Conservation (phyloP, 2,888 invertebrate species). For the Girardia tigrina region DNA sequence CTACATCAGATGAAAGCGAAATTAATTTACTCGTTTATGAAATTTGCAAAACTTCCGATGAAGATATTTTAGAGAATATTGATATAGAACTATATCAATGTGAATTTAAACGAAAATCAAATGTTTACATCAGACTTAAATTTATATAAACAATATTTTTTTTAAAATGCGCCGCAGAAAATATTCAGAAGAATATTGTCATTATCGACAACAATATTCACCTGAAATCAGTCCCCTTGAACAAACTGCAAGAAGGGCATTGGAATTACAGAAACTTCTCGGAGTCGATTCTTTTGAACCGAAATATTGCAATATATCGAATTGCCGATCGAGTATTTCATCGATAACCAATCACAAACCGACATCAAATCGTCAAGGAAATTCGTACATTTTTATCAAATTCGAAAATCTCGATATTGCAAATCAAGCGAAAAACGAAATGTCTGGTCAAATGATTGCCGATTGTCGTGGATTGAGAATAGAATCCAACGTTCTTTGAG, state of each 20-base stretch:
- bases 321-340: no score
- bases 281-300: constrained; percentile 19
- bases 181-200: constrained; percentile 2
- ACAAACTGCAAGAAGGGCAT: not conserved
- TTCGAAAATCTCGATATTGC: constrained; percentile 74
- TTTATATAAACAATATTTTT: constrained; percentile 17
- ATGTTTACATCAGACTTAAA: constrained; percentile 8
- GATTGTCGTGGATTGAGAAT: no score
- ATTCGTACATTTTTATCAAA: constrained; percentile 89
- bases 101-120: no score
- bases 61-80: not conserved
- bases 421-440: constrained; percentile 79
- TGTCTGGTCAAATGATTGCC: constrained; percentile 89
- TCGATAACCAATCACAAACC: constrained; percentile 95
- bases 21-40: not conserved
- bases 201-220: constrained; percentile 14
- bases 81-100: no score
- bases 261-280: constrained; percentile 16
- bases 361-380: constrained; percentile 59
- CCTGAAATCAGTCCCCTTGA: constrained; percentile 2
- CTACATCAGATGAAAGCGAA: not conserved
- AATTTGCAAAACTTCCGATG: not conserved
- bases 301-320: no score
- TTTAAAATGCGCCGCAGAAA: constrained; percentile 11
- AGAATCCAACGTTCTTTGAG: no score